A percentile compares a stretch with the other conserved stretches of the same genome.
Conservation (phyloP, 2,113 vertebrate genomes). For the Antechinus flavipes region DNA sequence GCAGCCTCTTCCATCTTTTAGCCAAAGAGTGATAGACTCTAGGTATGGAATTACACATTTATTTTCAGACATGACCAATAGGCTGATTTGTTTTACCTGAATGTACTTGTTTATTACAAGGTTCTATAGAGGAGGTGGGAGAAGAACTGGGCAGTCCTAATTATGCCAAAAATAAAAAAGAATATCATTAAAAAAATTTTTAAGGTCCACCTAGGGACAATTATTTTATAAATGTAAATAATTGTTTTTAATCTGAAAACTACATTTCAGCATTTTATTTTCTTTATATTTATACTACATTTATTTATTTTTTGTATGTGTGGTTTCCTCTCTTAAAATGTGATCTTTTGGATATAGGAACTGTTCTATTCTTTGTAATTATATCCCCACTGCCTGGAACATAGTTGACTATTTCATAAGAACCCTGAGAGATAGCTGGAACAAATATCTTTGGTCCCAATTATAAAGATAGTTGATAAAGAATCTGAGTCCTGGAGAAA, state of each 20-base stretch:
- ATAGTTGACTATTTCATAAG: not conserved
- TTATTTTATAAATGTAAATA: not conserved
- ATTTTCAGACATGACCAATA: not conserved
- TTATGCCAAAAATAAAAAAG: not conserved
- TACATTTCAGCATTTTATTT: not conserved
- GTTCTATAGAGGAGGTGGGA: not conserved
- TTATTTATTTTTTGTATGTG: not conserved
- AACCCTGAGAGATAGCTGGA: not conserved
- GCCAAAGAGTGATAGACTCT: too few species aligned
- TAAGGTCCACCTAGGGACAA: not conserved
- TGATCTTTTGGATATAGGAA: not conserved
- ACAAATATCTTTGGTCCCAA: slow-evolving; percentile 16
- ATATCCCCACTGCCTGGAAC: not conserved
- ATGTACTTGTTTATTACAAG: not conserved
- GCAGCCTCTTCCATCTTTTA: not conserved
- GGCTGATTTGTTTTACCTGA: not conserved
- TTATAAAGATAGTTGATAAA: slow-evolving; percentile 4
- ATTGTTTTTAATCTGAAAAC: not conserved
- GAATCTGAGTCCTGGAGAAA: not conserved
- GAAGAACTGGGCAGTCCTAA: not conserved
- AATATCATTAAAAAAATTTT: not conserved
- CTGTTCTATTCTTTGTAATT: not conserved
- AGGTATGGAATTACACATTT: not conserved
- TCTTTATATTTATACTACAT: not conserved
- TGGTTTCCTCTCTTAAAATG: not conserved